Evolutionary conservation across 1,140 invertebrate species (phyloP), one percentile per base, ranked within the genome.

Genomic region (Solen grandis): DNA sequence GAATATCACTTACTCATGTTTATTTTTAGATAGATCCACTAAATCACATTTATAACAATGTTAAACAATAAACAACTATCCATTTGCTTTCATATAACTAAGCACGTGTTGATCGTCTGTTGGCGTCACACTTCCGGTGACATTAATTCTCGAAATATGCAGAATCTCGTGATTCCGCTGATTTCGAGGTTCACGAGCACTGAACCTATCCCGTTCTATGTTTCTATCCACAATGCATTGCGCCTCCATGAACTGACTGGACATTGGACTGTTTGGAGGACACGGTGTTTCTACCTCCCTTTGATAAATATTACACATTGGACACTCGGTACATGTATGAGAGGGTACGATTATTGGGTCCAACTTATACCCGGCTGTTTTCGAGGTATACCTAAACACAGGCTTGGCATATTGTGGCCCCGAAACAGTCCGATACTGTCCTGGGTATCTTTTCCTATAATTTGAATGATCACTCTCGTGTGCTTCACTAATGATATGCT

Each of bases 341-440:
- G 85, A 86, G 14, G 85, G 85, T 1, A 86, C 85, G 31, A 86
- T 66, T 14, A 86, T 85, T 0, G 85, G 85, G 14, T 85, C 78
- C 14, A 86, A 70, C 36, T 74, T 82, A 3, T 63, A 65, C 36
- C 54, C 68, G 4, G 27, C 41, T 46, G 73, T 52, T 70, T 83
- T 79, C 13, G 81, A 83, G 5, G 82, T 84, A 22, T 85, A 85
- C 36, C 78, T 38, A 46, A 77, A 36, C 19, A 81, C 69, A 1
- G 84, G 78, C n/a, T n/a, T n/a, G n/a, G n/a, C n/a, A n/a, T n/a
- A n/a, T n/a, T n/a, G n/a, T n/a, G n/a, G n/a, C n/a, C n/a, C n/a
- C n/a, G n/a, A n/a, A n/a, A n/a, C n/a, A n/a, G n/a, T n/a, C n/a
- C n/a, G n/a, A n/a, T n/a, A n/a, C n/a, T n/a, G n/a, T n/a, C n/a